A percentile compares a stretch with the other conserved stretches of the same genome.
phyloP scores from a whole-genome alignment of 2,888 invertebrate species.

The Sialis lutaria region DNA sequence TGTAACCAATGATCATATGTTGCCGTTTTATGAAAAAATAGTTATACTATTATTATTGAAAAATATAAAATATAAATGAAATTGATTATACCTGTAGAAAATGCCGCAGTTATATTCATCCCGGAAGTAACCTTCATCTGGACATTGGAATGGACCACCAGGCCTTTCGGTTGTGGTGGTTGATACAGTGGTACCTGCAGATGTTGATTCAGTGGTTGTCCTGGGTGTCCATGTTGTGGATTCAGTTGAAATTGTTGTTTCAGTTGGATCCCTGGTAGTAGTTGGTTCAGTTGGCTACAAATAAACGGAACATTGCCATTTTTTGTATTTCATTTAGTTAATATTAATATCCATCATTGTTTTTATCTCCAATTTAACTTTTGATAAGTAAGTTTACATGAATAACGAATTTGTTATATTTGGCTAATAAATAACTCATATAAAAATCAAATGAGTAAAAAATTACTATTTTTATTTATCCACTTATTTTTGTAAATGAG shows the following conservation, averaged over 20 bases:
- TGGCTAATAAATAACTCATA: neutral
- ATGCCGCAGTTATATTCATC: slow-evolving; percentile 12
- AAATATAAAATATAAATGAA: too few relatives aligned
- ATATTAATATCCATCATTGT: neutral
- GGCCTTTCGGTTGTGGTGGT: neutral
- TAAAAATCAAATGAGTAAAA: neutral
- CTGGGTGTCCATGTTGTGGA: slow-evolving; percentile 1
- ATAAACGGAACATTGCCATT: too few relatives aligned
- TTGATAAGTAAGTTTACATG: too few relatives aligned
- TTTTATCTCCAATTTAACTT: neutral
- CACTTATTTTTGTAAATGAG: too few relatives aligned
- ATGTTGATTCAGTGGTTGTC: neutral
- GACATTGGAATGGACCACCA: slow-evolving; percentile 8
- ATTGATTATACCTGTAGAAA: slow-evolving; percentile 14
- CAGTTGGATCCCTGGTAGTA: neutral
- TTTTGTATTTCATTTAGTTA: neutral
- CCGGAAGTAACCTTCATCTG: slow-evolving; percentile 11
- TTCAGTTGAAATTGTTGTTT: neutral
- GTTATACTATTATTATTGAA: too few relatives aligned
- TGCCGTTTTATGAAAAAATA: too few relatives aligned
- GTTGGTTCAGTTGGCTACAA: neutral
- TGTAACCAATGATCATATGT: too few relatives aligned
- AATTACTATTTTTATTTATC: too few relatives aligned
- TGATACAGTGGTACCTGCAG: neutral
- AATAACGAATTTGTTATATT: neutral